Evolutionary conservation across 1,140 invertebrate genomes (phyloP).

Genomic region (Calephelis virginiensis): DNA sequence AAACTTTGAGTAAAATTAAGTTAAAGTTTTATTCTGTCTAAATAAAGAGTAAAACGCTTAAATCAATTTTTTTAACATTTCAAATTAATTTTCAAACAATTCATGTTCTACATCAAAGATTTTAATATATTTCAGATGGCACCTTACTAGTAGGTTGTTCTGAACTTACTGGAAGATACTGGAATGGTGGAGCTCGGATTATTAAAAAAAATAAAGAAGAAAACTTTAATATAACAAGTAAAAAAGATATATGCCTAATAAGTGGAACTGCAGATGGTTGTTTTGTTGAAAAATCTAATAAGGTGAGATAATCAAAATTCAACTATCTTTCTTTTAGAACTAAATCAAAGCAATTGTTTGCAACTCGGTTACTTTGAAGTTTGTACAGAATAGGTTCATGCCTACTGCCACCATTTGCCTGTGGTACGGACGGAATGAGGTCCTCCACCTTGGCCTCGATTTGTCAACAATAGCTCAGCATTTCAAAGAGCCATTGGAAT

Average conservation of each 20-base stretch:
- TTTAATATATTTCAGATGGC: conserved; percentile 54
- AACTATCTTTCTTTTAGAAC: background rate
- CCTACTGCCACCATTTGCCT: too few species aligned
- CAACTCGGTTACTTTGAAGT: background rate
- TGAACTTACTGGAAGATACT: conserved; percentile 67
- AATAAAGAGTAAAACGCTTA: too few species aligned
- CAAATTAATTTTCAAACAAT: too few species aligned
- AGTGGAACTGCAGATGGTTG: conserved; percentile 66
- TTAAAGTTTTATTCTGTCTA: too few species aligned
- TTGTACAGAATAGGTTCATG: too few species aligned
- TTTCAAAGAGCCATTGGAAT: too few species aligned
- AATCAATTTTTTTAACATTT: too few species aligned
- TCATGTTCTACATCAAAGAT: background rate
- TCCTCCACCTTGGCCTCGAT: too few species aligned
- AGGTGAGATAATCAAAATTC: conserved; percentile 44
- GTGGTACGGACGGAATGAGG: too few species aligned
- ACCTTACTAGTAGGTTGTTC: conserved; percentile 61
- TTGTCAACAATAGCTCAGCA: too few species aligned
- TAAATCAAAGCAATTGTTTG: background rate
- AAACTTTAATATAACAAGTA: conserved; percentile 31
- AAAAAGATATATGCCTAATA: conserved; percentile 46
- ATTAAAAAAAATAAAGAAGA: conserved; percentile 38
- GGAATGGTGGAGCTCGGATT: conserved; percentile 63
- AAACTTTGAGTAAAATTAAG: too few species aligned
- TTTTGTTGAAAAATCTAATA: conserved; percentile 58